A percentile compares a stretch with the other conserved stretches of the same genome.
phyloP scores from a whole-genome alignment of 2,113 vertebrate genomes.

The Natator depressus region DNA sequence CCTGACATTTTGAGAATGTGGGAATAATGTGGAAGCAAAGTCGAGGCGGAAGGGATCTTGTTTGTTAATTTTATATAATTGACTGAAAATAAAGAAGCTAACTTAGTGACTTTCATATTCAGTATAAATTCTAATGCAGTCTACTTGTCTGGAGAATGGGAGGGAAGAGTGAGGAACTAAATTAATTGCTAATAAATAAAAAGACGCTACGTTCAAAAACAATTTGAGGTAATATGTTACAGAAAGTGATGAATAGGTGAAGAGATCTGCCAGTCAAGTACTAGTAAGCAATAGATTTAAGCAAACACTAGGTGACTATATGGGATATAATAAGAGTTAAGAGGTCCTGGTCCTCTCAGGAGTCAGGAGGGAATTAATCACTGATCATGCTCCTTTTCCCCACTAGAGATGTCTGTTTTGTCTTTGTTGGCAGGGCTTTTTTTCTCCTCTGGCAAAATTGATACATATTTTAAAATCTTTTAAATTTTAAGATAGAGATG shows the following conservation, averaged over 20 bases:
- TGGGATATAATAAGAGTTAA: not conserved
- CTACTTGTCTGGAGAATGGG: not conserved
- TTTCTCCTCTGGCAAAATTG: not conserved
- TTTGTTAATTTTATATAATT: slow-evolving; percentile 11
- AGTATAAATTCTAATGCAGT: slow-evolving; percentile 5
- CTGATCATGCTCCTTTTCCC: not conserved
- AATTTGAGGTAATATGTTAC: not conserved
- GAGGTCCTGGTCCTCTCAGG: not conserved
- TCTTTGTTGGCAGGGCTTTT: accelerated
- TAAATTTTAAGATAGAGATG: not conserved
- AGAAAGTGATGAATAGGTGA: slow-evolving; percentile 58
- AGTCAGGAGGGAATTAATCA: not conserved
- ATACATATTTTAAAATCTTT: accelerated
- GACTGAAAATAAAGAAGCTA: not conserved
- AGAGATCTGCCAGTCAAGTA: slow-evolving; percentile 31
- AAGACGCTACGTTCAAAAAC: slow-evolving; percentile 14
- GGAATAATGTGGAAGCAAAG: not conserved
- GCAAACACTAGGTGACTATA: slow-evolving; percentile 25
- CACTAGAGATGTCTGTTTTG: not conserved
- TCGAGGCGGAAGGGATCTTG: not conserved
- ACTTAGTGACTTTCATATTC: not conserved
- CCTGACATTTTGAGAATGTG: not conserved
- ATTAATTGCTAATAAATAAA: slow-evolving; percentile 49
- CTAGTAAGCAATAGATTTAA: slow-evolving; percentile 45
- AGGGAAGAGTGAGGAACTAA: slow-evolving; percentile 14